Base-by-base conservation (phyloP, 2,113 vertebrate genomes). In the Sciurus niger region DNA sequence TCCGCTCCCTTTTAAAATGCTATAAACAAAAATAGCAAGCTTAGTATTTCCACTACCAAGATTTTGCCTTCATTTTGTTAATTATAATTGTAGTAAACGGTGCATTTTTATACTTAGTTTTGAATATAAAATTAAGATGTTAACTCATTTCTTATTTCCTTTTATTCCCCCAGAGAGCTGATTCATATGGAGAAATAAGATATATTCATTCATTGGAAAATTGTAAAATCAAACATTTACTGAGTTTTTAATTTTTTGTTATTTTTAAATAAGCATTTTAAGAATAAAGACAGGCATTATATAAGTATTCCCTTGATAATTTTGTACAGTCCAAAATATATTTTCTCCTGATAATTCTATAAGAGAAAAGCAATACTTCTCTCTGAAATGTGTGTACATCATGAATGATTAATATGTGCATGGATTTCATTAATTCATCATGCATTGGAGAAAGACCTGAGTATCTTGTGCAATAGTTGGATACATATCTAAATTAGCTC, bases 181-280 rank as follows among this genome's bases (percentile, higher is more conserved):
- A 93, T 70, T 89, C 80, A 78, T 79, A 63, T 60, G 55, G n/a
- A 34, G 43, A 84, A 76, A 90, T 97, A 94, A 97, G 88, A 70
- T 55, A 25, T 8, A 43, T 17, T 46, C n/a, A 72, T 73, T 72
- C 12, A n/a, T 11, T 82, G 37, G 30, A 58, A 43, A 70, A 46
- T 13, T 34, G 58, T 20, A 72, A n/a, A 91, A 60, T 58, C 12
- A 18, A 43, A n/a, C 8, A 20, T 34, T 9, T 51, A 48, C 68
- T 51, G 32, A 70, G 68, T 25, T 85, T 68, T 77, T 28, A 46
- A 72, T 20, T 2, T 43, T 55, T 8, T 40, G 18, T 55, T 3
- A 6, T 58, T 82, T 68, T 72, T n/a, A 55, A 10, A 83, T 65
- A 70, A 32, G 43, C n/a, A 43, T 58, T 37, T 2, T 18, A 37